These are phyloP conservation scores for Chionis minor DNA, from an alignment of 2,113 vertebrate genomes.

Conservation along the genomic window DNA sequence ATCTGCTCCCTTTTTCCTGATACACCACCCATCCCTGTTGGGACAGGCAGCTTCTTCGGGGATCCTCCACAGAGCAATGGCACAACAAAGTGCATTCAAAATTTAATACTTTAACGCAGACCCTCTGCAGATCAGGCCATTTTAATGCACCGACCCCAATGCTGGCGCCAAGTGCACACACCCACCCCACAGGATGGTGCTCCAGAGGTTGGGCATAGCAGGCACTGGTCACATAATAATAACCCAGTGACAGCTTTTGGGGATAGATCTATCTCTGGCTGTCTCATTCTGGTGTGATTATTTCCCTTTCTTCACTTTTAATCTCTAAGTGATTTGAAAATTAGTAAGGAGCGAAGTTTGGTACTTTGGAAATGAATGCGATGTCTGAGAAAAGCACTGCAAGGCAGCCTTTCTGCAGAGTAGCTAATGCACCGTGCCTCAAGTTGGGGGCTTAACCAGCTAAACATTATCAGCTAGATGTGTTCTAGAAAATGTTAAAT, in stretches of 20 bases:
- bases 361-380: fast-evolving
- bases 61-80: too few relatives aligned
- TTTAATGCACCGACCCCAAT: too few relatives aligned
- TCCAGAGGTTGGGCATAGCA: fast-evolving
- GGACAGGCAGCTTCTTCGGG: too few relatives aligned
- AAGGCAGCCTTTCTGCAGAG: neutral
- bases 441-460: neutral
- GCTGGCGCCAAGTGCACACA: fast-evolving
- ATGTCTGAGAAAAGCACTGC: neutral
- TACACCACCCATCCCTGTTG: fast-evolving
- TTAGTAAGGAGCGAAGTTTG: too few relatives aligned
- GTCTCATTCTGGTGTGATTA: neutral
- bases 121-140: fast-evolving
- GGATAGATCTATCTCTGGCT: fast-evolving
- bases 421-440: too few relatives aligned
- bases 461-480: neutral
- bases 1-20: too few relatives aligned
- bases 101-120: fast-evolving
- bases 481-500: neutral
- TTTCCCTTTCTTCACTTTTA: neutral
- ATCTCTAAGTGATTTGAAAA: neutral
- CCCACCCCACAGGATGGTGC: fast-evolving
- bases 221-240: fast-evolving
- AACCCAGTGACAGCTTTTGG: neutral
- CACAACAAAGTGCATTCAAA: too few relatives aligned